Conservation (phyloP, 2,797 vertebrate genomes). For the Xerus rutilus region DNA sequence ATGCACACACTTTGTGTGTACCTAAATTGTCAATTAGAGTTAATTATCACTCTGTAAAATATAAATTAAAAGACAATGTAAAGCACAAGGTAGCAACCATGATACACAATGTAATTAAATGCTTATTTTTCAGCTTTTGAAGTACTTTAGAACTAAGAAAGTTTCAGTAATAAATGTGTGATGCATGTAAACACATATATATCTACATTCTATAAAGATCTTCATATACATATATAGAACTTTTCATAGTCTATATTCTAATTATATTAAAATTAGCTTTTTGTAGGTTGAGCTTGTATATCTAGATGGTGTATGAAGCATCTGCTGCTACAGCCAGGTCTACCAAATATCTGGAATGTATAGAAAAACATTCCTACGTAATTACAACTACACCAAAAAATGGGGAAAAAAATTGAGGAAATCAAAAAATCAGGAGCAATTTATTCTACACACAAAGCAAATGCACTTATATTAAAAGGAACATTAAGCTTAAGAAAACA, state of each 20-base stretch:
- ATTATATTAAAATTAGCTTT: not conserved
- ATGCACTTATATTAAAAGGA: not conserved
- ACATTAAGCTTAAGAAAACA: not conserved
- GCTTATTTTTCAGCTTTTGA: not conserved
- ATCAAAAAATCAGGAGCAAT: not conserved
- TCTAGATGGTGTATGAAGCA: not conserved
- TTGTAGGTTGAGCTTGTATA: not conserved
- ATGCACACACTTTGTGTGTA: not conserved
- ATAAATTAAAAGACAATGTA: not conserved
- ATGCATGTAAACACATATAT: not conserved
- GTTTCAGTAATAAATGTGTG: not conserved
- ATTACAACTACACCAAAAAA: not conserved
- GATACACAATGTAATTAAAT: not conserved
- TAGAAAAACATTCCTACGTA: not conserved
- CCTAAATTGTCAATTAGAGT: not conserved
- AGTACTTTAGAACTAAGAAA: not conserved
- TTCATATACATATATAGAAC: accelerated
- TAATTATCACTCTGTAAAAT: not conserved
- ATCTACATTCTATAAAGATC: not conserved
- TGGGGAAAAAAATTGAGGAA: not conserved
- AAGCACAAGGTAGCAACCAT: not conserved
- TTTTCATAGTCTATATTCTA: not conserved
- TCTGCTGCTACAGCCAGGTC: not conserved
- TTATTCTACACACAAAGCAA: not conserved
- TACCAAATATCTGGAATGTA: not conserved